These are phyloP conservation scores for Myoxocephalus aenaeus DNA, from an alignment of 2,797 vertebrate genomes.

Conservation along the genomic window DNA sequence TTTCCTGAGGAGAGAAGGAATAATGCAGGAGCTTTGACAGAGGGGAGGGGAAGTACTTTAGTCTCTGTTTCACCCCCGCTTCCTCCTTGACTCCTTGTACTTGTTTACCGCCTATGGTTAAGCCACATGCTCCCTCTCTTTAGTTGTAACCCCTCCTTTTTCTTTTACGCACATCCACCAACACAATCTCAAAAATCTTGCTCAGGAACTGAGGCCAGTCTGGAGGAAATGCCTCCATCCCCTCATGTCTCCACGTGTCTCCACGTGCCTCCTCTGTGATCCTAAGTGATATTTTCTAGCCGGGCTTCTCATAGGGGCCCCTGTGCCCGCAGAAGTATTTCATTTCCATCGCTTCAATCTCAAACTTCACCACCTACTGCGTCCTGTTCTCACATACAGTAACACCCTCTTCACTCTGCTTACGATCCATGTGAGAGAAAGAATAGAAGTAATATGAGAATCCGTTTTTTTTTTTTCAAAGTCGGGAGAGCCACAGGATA, in stretches of 20 bases:
- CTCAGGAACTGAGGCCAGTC: slow-evolving; percentile 70
- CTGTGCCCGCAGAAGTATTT: slow-evolving; percentile 54
- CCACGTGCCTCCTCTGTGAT: slow-evolving; percentile 63
- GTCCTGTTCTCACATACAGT: slow-evolving; percentile 23
- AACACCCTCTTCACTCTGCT: slow-evolving; percentile 6
- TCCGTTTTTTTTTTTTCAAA: neutral
- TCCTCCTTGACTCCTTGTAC: slow-evolving; percentile 60
- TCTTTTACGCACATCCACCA: slow-evolving; percentile 50
- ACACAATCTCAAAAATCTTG: slow-evolving; percentile 61
- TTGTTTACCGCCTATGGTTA: slow-evolving; percentile 46
- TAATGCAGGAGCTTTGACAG: slow-evolving; percentile 36
- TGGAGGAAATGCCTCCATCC: slow-evolving; percentile 76
- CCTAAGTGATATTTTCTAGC: slow-evolving; percentile 55
- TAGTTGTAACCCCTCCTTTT: slow-evolving; percentile 32
- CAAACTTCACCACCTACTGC: slow-evolving; percentile 26
- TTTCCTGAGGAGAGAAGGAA: slow-evolving; percentile 74
- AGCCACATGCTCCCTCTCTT: slow-evolving; percentile 38
- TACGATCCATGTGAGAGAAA: neutral
- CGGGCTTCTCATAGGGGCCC: slow-evolving; percentile 34
- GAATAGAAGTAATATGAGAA: neutral
- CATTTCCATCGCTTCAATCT: slow-evolving; percentile 49
- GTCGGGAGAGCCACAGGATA: neutral
- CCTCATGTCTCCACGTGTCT: slow-evolving; percentile 67
- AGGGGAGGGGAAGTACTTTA: slow-evolving; percentile 56
- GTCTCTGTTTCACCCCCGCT: slow-evolving; percentile 64